Evolutionary conservation across 2,113 vertebrate species (phyloP).

Genomic region (Podarcis raffonei): DNA sequence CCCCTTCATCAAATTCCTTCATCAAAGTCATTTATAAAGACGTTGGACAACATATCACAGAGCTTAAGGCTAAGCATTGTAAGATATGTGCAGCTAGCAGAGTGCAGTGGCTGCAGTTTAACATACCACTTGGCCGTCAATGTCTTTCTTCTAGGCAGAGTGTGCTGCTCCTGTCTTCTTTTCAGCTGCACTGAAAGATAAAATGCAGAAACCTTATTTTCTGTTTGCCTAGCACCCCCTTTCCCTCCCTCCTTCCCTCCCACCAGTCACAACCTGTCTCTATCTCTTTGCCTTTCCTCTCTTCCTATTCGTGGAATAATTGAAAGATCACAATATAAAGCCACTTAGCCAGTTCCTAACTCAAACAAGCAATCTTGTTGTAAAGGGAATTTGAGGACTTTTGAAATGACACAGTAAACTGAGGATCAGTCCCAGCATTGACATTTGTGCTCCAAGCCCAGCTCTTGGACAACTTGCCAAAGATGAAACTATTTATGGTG

Average conservation of each 20-base stretch:
- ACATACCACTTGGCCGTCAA: neutral
- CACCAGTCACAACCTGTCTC: too few species aligned
- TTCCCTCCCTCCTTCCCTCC: too few species aligned
- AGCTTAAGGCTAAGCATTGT: neutral
- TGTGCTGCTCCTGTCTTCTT: neutral
- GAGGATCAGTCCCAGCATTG: neutral
- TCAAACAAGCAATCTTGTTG: neutral
- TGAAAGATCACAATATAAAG: neutral
- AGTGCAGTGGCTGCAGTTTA: neutral
- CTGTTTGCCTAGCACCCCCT: neutral
- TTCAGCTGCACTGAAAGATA: neutral
- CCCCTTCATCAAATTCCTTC: too few species aligned
- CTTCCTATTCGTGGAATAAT: neutral
- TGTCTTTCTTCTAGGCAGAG: neutral
- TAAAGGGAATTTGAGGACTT: neutral
- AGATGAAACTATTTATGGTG: neutral
- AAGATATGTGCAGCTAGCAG: neutral
- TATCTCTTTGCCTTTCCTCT: too few species aligned
- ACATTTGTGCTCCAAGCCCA: neutral
- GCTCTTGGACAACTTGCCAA: neutral
- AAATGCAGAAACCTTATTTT: neutral
- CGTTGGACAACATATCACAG: too few species aligned
- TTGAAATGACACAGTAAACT: constrained; percentile 23
- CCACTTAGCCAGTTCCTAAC: neutral
- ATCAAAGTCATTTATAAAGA: too few species aligned